Evolutionary conservation across 1,140 invertebrate species (phyloP), one percentile per base, ranked within the genome.

Genomic region (Diabrotica virgifera): DNA sequence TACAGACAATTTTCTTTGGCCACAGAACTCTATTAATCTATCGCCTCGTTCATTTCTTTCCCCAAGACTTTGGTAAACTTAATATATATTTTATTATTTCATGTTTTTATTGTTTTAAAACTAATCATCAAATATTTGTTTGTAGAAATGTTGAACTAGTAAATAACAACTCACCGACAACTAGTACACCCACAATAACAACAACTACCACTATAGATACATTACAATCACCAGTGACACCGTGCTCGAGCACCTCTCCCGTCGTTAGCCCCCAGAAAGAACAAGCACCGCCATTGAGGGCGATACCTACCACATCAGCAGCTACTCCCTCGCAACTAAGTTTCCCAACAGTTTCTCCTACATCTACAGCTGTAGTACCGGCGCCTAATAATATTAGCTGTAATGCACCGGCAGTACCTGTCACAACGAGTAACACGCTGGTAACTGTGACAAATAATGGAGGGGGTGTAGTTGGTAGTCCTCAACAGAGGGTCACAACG

Each of bases 311-410:
- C 64, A 74, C 57, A 54, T 71, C 10, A 63, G 72, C 55, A 35
- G 66, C 55, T 10, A 68, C 52, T 46, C 13, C 71, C 7, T 35
- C 70, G 8, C 65, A 77, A 65, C 69, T 60, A 64, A 65, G 52
- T 61, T 55, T 61, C 67, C 36, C 71, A 71, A 0, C 70, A 73
- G 55, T 81, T 80, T 8, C 82, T 80, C 24, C 72, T 9, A 72
- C 71, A 14, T 69, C 70, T n/a, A 72, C 68, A n/a, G 67, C 73
- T 5, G 63, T 75, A 11, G 64, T 76, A 51, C 65, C 73, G 2
- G 72, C 75, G 7, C 74, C 75, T 13, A 76, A 76, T 63, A 75
- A 76, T 59, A 70, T 75, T 36, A 74, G 72, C 56, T 71, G 72
- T 54, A 74, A 74, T 61, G 71, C 58, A 38, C 65, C 72, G 13